phyloP scores from a whole-genome alignment of 1,140 invertebrate genomes.

The Euura saliciscinereae region DNA sequence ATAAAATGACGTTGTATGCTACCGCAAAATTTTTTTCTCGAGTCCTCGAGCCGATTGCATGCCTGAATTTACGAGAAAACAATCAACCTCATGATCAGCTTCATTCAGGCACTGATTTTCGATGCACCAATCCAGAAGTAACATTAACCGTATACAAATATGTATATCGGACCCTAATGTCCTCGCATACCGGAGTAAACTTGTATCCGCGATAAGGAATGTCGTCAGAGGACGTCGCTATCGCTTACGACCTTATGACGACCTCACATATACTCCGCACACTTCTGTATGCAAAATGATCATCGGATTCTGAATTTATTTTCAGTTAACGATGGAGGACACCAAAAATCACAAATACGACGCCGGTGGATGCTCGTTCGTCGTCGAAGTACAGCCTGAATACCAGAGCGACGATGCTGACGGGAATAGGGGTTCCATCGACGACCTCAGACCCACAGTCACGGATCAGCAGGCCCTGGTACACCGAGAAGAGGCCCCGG shows the following conservation, averaged over 20 bases:
- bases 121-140: too few relatives aligned
- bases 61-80: too few relatives aligned
- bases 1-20: background rate
- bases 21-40: too few relatives aligned
- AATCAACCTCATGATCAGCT: too few relatives aligned
- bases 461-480: slow-evolving; percentile 64
- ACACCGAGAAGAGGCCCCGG: slow-evolving; percentile 56
- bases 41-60: too few relatives aligned
- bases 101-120: too few relatives aligned
- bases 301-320: slow-evolving; percentile 17
- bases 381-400: slow-evolving; percentile 69
- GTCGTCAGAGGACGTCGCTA: background rate
- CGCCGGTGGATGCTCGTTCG: slow-evolving; percentile 77
- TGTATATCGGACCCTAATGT: background rate
- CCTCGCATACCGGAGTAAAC: background rate
- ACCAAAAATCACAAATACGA: slow-evolving; percentile 45
- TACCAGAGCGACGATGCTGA: slow-evolving; percentile 42
- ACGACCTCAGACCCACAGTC: slow-evolving; percentile 39
- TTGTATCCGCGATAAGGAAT: background rate
- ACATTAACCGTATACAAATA: too few relatives aligned
- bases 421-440: slow-evolving; percentile 38
- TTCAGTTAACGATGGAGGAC: slow-evolving; percentile 53
- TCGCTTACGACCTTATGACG: background rate
- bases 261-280: background rate
- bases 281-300: too few relatives aligned